Base-by-base conservation (phyloP, 2,113 vertebrate species). In the Lipotes vexillifer region DNA sequence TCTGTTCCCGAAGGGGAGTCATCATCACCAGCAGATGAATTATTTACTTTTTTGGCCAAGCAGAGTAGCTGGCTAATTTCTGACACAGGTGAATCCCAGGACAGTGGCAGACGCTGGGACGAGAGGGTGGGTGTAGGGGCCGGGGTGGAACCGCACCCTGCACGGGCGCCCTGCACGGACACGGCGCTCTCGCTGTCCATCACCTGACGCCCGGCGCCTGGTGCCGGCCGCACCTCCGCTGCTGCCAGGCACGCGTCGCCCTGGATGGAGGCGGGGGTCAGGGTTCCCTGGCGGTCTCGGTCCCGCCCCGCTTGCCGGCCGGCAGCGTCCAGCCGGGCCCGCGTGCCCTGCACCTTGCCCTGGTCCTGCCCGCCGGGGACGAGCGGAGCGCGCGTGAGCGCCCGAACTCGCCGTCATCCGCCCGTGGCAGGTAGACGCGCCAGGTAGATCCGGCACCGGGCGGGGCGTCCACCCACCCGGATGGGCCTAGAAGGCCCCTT, bases 331-430 rank as follows among this genome's bases (percentile, higher is more conserved):
- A 61, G 55, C 55, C 6, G 20, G 2, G 18, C 66, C 66, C 18
- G 1, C 80, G 7, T 5, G 66, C 8, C 33, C 33, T 36, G 17
- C 15, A 38, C 15, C 55, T 41, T 31, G 36, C 17, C 14, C 36
- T 41, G 78, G n/a, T 25, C n/a, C n/a, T 17, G 78, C 52, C 52
- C 8, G 14, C n/a, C 9, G 55, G n/a, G n/a, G n/a, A 38, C 2
- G 2, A 61, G 6, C 57, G 31, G 80, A 20, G 36, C 17, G 15
- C 55, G 17, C 1, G 1, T 5, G 15, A 8, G 23, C 0, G 0
- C n/a, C 14, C 1, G 5, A 61, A 15, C 55, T 41, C 17, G 9
- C 0, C 49, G 3, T 82, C 10, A 5, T 41, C 80, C 1, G 0
- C 38, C 78, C 9, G 14, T 17, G 3, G 31, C 77, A 80, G 21